Evolutionary conservation across 1,140 invertebrate genomes (phyloP).

Genomic region (Papilio aristodemus): DNA sequence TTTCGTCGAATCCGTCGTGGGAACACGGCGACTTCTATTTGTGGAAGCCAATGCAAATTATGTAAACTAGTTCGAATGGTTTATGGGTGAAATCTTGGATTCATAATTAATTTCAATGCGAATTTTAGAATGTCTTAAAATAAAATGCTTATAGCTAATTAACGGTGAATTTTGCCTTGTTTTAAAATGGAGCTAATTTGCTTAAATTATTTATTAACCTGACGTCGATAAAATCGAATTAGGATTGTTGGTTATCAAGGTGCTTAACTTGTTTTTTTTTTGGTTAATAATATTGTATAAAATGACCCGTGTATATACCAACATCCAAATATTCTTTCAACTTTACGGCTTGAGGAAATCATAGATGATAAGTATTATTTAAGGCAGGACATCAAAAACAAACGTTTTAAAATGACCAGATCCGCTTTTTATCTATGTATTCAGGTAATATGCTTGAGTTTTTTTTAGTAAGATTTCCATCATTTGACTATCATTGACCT

Average conservation of each 20-base stretch:
- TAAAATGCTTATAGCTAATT: constrained; percentile 10
- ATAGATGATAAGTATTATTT: too few relatives aligned
- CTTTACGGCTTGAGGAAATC: too few relatives aligned
- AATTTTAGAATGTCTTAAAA: constrained; percentile 36
- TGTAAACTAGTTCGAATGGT: constrained; percentile 45
- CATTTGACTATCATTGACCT: neutral
- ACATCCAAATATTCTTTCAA: too few relatives aligned
- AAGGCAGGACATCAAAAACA: too few relatives aligned
- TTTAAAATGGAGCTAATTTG: neutral
- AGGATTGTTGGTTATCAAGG: too few relatives aligned
- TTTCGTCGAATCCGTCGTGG: constrained; percentile 42
- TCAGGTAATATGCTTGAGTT: neutral
- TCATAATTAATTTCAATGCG: constrained; percentile 45
- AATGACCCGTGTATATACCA: too few relatives aligned
- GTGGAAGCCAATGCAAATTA: constrained; percentile 47
- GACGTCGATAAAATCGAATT: too few relatives aligned
- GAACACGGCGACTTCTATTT: constrained; percentile 42
- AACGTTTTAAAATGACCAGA: neutral
- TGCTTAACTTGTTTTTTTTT: too few relatives aligned
- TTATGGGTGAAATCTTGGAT: constrained; percentile 44
- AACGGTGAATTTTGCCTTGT: neutral
- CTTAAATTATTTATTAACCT: too few relatives aligned
- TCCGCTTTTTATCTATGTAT: neutral
- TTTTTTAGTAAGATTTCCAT: neutral
- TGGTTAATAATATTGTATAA: too few relatives aligned